phyloP scores from a whole-genome alignment of 2,888 invertebrate genomes.

The Colostygia pectinataria region DNA sequence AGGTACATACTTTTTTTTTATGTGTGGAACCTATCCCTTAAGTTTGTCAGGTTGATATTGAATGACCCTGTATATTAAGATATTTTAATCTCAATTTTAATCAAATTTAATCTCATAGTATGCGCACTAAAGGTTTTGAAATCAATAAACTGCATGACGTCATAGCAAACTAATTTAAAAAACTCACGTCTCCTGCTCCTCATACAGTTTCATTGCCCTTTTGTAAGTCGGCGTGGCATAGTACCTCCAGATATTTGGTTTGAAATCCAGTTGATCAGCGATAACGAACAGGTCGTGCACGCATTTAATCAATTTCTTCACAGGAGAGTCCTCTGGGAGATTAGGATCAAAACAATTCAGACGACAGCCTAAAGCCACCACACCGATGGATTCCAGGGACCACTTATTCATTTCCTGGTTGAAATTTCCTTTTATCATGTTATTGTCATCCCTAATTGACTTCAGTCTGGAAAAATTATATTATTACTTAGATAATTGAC shows the following conservation, averaged over 20 bases:
- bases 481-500: too few species aligned
- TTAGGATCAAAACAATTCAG: conserved; percentile 61
- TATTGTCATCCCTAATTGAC: conserved; percentile 70
- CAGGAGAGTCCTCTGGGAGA: conserved; percentile 59
- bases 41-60: too few species aligned
- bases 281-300: conserved; percentile 54
- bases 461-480: conserved; percentile 69
- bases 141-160: too few species aligned
- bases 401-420: conserved; percentile 83
- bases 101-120: too few species aligned
- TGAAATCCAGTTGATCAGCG: conserved; percentile 54
- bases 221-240: conserved; percentile 53
- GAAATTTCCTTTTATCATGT: conserved; percentile 82
- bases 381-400: conserved; percentile 83
- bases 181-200: conserved; percentile 58
- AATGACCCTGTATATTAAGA: too few species aligned
- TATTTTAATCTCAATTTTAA: too few species aligned
- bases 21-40: too few species aligned
- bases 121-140: too few species aligned
- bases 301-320: conserved; percentile 54
- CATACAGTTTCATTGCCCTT: conserved; percentile 58
- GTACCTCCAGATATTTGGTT: conserved; percentile 57
- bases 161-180: too few species aligned
- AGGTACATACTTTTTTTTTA: too few species aligned
- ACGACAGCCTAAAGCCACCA: conserved; percentile 65